Evolutionary conservation across 64 coral and sea anemone genomes (phyloP).

Genomic region (Porites australiensis): DNA sequence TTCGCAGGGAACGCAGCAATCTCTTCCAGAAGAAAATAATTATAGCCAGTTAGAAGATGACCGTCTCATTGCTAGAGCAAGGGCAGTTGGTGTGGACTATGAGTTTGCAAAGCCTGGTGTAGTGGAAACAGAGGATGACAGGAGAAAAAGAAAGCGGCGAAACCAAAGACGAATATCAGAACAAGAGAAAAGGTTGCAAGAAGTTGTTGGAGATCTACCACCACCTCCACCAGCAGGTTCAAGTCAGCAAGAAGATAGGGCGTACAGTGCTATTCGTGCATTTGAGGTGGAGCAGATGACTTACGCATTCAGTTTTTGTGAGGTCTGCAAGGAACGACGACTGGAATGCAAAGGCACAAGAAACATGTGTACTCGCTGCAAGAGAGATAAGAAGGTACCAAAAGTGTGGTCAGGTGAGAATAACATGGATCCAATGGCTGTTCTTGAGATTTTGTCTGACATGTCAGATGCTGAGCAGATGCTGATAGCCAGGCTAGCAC

Average conservation of each 20-base stretch:
- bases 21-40: too few species aligned
- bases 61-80: too few species aligned
- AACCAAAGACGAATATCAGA: not conserved
- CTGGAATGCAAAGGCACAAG: too few species aligned
- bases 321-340: too few species aligned
- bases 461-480: not conserved
- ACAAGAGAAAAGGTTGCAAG: conserved; percentile 14
- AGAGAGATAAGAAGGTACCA: conserved; percentile 41
- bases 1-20: too few species aligned
- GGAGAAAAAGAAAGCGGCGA: not conserved
- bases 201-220: conserved; percentile 33
- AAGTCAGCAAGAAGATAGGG: conserved; percentile 24
- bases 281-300: conserved; percentile 30
- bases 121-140: not conserved
- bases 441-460: not conserved
- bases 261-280: conserved; percentile 20
- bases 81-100: too few species aligned
- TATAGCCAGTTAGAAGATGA: too few species aligned
- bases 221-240: conserved; percentile 38
- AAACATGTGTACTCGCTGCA: too few species aligned
- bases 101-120: too few species aligned
- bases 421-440: conserved; percentile 55
- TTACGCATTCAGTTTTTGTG: too few species aligned
- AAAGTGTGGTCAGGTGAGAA: conserved; percentile 27
- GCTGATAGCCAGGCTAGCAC: too few species aligned